Evolutionary conservation across 2,113 vertebrate species (phyloP), one percentile per base, ranked within the genome.

Genomic region (Marmota flaviventris): DNA sequence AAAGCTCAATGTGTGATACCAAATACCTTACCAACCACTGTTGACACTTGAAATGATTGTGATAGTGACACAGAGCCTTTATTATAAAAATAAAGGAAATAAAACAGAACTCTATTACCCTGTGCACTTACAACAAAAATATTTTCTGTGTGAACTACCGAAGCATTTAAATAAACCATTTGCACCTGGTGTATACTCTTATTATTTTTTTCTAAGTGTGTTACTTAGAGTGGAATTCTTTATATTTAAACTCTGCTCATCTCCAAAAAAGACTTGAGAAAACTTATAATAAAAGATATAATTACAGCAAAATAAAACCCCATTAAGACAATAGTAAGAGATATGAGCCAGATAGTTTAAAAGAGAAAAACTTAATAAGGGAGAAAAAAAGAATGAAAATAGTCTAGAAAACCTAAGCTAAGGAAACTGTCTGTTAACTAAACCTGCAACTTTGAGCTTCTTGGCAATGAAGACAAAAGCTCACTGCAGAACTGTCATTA

Each of bases 241-340:
- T 95, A 8, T 82, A 11, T 42, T 89, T 95, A 87, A 79, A 53
- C 3, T 25, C 69, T 73, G 67, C 29, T 0, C 87, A 5, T 70
- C 56, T 85, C 37, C 48, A 67, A 42, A 89, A 96, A 39, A 78
- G n/a, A 25, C 17, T 76, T 85, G 6, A 92, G 13, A 93, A 95
- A 25, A 8, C 56, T 92, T 84, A 56, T 14, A 87, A 37, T 69
- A 70, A 81, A 95, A 93, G 24, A 88, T 51, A 39, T 32, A 83
- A 79, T 86, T 90, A 90, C 11, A 90, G 29, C 67, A 84, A 96
- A 75, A 96, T 87, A 78, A 81, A 37, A 65, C 51, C 25, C 27
- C 48, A 85, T 70, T 79, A 69, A 92, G 79, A 85, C 27, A 77
- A 45, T 45, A 75, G 34, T 92, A 87, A 94, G 85, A 90, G 37